Base-by-base conservation (phyloP, 2,797 vertebrate species). In the Rhadinocentrus ornatus region DNA sequence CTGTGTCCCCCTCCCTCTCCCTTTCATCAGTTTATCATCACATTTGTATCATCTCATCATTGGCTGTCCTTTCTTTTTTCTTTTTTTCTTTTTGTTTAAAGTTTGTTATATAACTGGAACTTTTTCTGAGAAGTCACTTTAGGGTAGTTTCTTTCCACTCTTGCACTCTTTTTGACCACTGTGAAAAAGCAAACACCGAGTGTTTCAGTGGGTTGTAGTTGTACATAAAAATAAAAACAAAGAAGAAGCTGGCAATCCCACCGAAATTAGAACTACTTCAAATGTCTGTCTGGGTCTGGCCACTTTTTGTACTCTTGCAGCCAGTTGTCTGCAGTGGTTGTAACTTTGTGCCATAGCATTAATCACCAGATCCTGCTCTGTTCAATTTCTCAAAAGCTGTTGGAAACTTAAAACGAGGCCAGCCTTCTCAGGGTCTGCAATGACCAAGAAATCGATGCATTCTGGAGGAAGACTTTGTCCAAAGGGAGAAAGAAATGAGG, bases 61-160 rank as follows among this genome's bases (percentile, higher is more conserved):
- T 37, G 54, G 60, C 68, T 68, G 15, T 78, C 27, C 69, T 55
- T 60, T 70, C 61, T 54, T 53, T 41, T 41, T 44, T 7, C 7
- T 18, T 1, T 16, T 44, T 41, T 7, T 22, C 15, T 13, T 9
- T 20, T 63, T 22, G 15, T 64, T 13, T 48, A 4, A 13, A 70
- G 26, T 57, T 50, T 81, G 34, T 78, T 66, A 72, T 56, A 71
- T 72, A 93, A 93, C 92, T 94, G 93, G 92, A 94, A 93, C 53
- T 71, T 34, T 82, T 85, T 81, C 75, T 58, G 58, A 75, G 66
- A 78, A 82, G 78, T 80, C 69, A 22, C 77, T 78, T 81, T 72
- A 68, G 37, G 53, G 81, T 75, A 41, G 62, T 79, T 78, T 81
- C 73, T 83, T 84, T 85, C 66, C 83, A 59, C 66, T 70, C 66